phyloP scores from a whole-genome alignment of 2,797 vertebrate species.

The Lepus townsendii region DNA sequence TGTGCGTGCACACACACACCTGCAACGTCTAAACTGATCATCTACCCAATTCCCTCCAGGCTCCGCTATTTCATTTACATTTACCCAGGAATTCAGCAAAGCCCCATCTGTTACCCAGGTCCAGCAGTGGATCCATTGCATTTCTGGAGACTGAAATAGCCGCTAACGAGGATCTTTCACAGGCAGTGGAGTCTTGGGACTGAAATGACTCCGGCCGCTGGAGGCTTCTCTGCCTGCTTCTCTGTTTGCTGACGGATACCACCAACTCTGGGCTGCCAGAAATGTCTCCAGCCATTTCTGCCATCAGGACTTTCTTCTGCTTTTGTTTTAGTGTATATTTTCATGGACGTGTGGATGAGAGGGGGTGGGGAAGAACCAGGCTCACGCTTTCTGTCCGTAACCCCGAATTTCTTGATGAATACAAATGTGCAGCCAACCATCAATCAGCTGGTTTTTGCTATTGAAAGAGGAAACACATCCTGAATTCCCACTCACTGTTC shows the following conservation, averaged over 20 bases:
- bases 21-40: not conserved
- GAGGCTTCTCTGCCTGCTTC: not conserved
- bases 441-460: not conserved
- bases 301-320: not conserved
- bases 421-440: not conserved
- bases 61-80: not conserved
- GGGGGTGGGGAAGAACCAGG: accelerated
- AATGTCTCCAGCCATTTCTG: not conserved
- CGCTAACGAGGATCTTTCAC: not conserved
- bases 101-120: not conserved
- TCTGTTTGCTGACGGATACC: not conserved
- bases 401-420: not conserved
- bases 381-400: not conserved
- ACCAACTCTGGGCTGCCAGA: not conserved
- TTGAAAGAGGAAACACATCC: not conserved
- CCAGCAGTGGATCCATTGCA: not conserved
- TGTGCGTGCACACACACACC: too few species aligned
- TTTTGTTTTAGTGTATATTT: not conserved
- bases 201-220: accelerated
- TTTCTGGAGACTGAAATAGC: not conserved
- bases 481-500: not conserved
- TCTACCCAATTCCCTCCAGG: not conserved
- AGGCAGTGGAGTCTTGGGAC: not conserved
- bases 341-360: too few species aligned
- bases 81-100: not conserved